Evolutionary conservation across 2,888 invertebrate species (phyloP).

Genomic region (Hyalella azteca): DNA sequence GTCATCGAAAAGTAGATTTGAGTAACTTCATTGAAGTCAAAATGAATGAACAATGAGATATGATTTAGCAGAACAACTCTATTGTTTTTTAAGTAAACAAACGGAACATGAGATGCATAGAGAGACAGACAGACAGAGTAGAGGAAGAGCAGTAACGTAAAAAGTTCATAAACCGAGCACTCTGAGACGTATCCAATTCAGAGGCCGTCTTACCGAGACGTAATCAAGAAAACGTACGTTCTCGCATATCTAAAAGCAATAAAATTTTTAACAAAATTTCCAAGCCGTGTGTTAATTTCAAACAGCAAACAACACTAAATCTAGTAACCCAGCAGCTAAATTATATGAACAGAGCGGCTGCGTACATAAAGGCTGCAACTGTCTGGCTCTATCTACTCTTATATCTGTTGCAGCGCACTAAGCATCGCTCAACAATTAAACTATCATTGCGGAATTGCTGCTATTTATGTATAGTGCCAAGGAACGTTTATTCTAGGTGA

Average conservation of each 20-base stretch:
- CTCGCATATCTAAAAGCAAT: background rate
- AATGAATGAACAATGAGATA: background rate
- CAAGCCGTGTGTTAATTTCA: background rate
- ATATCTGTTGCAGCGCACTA: slow-evolving; percentile 6
- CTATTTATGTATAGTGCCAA: too few relatives aligned
- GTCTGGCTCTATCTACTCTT: background rate
- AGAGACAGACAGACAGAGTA: slow-evolving; percentile 59
- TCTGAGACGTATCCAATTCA: slow-evolving; percentile 11
- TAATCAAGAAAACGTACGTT: too few relatives aligned
- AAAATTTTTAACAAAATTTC: too few relatives aligned
- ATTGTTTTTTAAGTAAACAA: too few relatives aligned
- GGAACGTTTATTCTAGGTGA: too few relatives aligned
- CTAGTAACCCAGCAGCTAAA: too few relatives aligned
- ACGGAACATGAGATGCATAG: background rate
- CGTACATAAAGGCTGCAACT: background rate
- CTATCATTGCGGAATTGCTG: slow-evolving; percentile 7
- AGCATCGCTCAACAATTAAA: too few relatives aligned
- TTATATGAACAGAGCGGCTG: background rate
- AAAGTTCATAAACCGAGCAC: too few relatives aligned
- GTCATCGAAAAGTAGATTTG: too few relatives aligned
- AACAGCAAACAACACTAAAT: background rate
- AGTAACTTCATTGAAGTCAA: too few relatives aligned
- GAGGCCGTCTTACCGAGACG: slow-evolving; percentile 19
- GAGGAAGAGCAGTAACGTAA: slow-evolving; percentile 10
- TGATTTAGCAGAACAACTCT: too few relatives aligned